These are phyloP conservation scores for Drosophila demipolita DNA, from an alignment of 2,888 invertebrate species.

Conservation along the genomic window DNA sequence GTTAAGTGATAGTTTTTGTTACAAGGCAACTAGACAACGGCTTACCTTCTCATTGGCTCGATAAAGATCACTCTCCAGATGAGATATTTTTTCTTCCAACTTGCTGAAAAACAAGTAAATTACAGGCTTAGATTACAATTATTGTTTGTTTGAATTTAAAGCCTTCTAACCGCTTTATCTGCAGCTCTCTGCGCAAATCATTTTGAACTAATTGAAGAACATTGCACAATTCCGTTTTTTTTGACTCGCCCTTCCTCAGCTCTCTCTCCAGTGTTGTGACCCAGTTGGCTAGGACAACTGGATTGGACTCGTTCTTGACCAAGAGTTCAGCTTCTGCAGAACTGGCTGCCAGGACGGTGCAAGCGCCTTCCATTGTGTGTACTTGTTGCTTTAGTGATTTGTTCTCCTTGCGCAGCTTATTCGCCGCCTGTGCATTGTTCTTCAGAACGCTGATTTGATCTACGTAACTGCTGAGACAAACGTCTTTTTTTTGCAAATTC, in stretches of 20 bases:
- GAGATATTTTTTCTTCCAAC: conserved; percentile 78
- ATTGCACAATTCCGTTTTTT: conserved; percentile 84
- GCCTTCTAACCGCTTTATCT: conserved; percentile 72
- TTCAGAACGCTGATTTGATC: conserved; percentile 86
- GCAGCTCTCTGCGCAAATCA: conserved; percentile 83
- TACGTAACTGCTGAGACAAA: conserved; percentile 73
- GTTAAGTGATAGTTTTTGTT: background rate
- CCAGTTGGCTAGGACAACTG: conserved; percentile 87
- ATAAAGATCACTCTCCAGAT: conserved; percentile 84
- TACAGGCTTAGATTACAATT: background rate
- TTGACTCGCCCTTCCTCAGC: conserved; percentile 85
- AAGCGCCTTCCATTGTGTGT: conserved; percentile 86
- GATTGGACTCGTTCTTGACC: conserved; percentile 87
- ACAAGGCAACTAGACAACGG: too few species aligned
- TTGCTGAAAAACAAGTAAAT: conserved; percentile 54
- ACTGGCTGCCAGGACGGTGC: conserved; percentile 87
- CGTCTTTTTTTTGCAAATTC: conserved; percentile 82
- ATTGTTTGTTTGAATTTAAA: background rate
- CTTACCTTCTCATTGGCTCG: conserved; percentile 78
- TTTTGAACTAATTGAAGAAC: conserved; percentile 84
- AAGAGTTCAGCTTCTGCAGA: conserved; percentile 88
- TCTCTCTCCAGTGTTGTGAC: conserved; percentile 88
- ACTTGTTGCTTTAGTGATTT: conserved; percentile 86
- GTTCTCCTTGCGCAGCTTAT: conserved; percentile 87
- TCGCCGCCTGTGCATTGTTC: conserved; percentile 86